Evolutionary conservation across 2,113 vertebrate species (phyloP), one percentile per base, ranked within the genome.

Genomic region (Cichladusa arquata): DNA sequence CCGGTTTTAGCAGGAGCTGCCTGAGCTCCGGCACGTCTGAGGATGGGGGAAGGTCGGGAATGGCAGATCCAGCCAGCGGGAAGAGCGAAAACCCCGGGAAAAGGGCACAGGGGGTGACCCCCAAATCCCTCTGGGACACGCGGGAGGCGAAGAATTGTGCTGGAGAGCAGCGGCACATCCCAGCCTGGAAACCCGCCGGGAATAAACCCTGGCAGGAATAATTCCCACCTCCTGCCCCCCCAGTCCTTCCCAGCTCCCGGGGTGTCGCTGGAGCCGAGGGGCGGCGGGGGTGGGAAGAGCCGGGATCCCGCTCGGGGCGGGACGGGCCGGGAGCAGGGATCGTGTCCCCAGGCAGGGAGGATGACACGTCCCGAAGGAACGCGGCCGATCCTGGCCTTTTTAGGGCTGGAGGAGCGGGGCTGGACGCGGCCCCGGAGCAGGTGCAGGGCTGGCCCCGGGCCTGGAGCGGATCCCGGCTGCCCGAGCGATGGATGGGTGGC

Each of bases 121-220:
- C 16, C 5, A 2, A 67, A 54, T 6, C 29, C 33, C n/a, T 28
- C 12, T 1, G 38, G 28, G 33, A 13, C 5, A 51, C 29, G 11
- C 2, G 5, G 19, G 3, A 0, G 7, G 5, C 33, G 4, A 22
- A n/a, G 48, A 23, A 25, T 17, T 0, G 18, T 11, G 19, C 9
- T 25, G 91, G 81, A 86, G 45, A 84, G 8, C 47, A 48, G 8
- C 28, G 17, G 14, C 16, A 0, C 18, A 1, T 4, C 16, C 45
- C 80, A 9, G 44, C 24, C 24, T 5, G 78, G 42, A 38, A 47
- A 33, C 3, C 42, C 8, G 2, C 34, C 14, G 29, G 38, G 38
- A 38, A 38, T 10, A 38, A 38, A 38, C 38, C 38, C 38, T 38
- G 38, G 38, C 38, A 38, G 80, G 80, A 71, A 48, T 25, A 25